Evolutionary conservation across 1,140 invertebrate species (phyloP).

Genomic region (Philaenus spumarius): DNA sequence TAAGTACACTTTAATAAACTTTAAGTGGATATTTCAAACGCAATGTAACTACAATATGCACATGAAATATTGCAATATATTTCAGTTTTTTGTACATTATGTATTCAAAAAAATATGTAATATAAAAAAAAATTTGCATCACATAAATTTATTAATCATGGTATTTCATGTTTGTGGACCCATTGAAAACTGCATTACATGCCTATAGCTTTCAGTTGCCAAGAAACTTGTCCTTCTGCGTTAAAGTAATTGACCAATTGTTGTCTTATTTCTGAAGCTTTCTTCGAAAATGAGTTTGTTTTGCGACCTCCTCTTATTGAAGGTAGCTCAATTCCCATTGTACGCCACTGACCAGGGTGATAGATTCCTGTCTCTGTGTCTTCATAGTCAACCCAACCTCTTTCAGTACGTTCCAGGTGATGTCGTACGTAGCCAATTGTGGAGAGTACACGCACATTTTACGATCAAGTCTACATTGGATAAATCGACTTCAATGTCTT

Average conservation of each 20-base stretch:
- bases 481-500: constrained; percentile 31
- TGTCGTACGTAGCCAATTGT: no score
- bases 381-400: constrained; percentile 4
- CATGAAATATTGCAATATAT: no score
- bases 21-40: no score
- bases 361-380: no score
- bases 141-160: no score
- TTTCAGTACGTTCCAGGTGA: constrained; percentile 7
- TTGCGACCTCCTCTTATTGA: background rate
- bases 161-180: no score
- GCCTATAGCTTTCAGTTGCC: constrained; percentile 7
- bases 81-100: no score
- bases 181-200: no score
- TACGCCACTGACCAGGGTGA: background rate
- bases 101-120: no score
- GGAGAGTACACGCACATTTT: constrained; percentile 12
- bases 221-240: constrained; percentile 5
- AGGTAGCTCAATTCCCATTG: background rate
- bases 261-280: constrained; percentile 5
- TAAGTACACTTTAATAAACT: no score
- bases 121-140: no score
- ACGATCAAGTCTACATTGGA: constrained; percentile 22
- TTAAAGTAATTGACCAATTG: constrained; percentile 1
- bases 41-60: no score
- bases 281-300: constrained; percentile 10